Evolutionary conservation across 2,797 vertebrate genomes (phyloP).

Genomic region (Natrix natrix): DNA sequence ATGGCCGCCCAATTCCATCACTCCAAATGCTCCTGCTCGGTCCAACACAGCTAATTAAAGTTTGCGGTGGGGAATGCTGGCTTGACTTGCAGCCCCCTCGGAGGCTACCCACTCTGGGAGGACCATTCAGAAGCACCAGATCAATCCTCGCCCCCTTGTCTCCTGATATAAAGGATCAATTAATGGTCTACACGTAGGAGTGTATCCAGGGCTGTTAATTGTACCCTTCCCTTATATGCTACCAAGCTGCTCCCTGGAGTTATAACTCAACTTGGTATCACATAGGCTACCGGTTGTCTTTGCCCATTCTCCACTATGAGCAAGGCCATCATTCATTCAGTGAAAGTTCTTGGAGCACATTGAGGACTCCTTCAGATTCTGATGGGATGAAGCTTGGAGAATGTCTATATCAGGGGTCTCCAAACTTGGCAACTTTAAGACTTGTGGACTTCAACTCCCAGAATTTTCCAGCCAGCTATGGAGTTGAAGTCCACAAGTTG

Average conservation of each 20-base stretch:
- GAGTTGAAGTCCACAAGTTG: too few species aligned
- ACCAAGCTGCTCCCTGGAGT: not conserved
- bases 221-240: not conserved
- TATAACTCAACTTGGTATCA: not conserved
- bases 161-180: not conserved
- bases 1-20: not conserved
- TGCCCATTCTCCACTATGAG: not conserved
- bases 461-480: too few species aligned
- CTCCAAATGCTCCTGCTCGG: not conserved
- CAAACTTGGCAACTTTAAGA: too few species aligned
- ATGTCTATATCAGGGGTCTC: too few species aligned
- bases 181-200: not conserved
- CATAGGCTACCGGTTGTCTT: not conserved
- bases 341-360: not conserved
- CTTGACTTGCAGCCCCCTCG: not conserved
- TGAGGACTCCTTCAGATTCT: not conserved
- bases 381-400: not conserved
- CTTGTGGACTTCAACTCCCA: too few species aligned
- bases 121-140: not conserved
- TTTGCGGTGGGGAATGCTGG: not conserved
- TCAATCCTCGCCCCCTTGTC: not conserved
- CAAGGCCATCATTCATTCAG: not conserved
- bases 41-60: not conserved
- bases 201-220: not conserved
- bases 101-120: not conserved